Evolutionary conservation across 2,888 invertebrate species (phyloP), one percentile per base, ranked within the genome.

Genomic region (Oconnorella tubifera): DNA sequence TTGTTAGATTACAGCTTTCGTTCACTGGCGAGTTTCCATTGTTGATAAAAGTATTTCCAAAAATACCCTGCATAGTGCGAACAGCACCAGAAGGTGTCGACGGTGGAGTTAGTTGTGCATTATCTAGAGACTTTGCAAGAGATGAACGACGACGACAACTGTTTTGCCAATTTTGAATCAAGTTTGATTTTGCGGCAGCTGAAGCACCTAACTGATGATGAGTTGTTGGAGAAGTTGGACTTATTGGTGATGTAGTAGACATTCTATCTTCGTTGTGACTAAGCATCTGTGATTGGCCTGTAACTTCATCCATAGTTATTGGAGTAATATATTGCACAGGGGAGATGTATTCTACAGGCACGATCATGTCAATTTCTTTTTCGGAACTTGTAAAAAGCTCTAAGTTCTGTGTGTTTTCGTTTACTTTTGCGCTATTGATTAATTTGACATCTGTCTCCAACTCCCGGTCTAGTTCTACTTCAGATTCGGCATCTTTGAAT

Each of bases 341-440:
- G 10, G 48, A 57, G 49, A 63, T 32, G 29, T 63, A 56, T 32
- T 63, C 32, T 29, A 28, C 57, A 48, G 40, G 40, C 40, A 19
- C 19, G 40, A 40, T 19, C 40, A 40, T 19, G 19, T 40, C 40
- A 10, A 40, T 40, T 40, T 40, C 40, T 19, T 40, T 40, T 19
- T 40, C 40, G 10, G 40, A 14, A 40, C 40, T 40, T 40, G 10
- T 19, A 40, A 14, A 19, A 40, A 40, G 40, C 19, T 40, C 19
- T n/a, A n/a, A n/a, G n/a, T n/a, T n/a, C n/a, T n/a, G n/a, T n/a
- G n/a, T n/a, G n/a, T n/a, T n/a, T n/a, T n/a, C n/a, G n/a, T n/a
- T n/a, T n/a, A n/a, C n/a, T n/a, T n/a, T n/a, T n/a, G n/a, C n/a
- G n/a, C n/a, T n/a, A n/a, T n/a, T n/a, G 10, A 40, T 40, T 40